These are phyloP conservation scores for Glaucidium brasilianum DNA, from an alignment of 2,113 vertebrate species.

Conservation along the genomic window DNA sequence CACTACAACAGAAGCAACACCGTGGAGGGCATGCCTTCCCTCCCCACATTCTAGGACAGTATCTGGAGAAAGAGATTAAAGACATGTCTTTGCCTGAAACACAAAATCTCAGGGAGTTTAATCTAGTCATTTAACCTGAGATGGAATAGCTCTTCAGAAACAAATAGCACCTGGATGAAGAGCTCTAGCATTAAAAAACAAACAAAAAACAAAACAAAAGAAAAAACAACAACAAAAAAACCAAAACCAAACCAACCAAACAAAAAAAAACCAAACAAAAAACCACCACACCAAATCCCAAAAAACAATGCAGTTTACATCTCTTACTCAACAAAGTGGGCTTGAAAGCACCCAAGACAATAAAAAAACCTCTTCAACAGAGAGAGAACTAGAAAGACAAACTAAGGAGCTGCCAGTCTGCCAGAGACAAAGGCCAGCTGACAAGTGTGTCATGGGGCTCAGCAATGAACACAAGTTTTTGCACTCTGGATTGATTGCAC, in stretches of 20 bases:
- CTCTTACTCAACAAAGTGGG: neutral
- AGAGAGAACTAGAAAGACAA: neutral
- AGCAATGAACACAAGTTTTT: neutral
- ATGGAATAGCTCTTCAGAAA: neutral
- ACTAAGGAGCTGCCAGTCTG: neutral
- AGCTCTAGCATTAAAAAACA: neutral
- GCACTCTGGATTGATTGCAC: neutral
- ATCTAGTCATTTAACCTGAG: neutral
- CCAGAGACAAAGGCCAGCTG: neutral
- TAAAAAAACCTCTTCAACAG: neutral
- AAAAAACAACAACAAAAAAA: too few species aligned
- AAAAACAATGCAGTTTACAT: neutral
- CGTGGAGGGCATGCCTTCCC: rapidly evolving
- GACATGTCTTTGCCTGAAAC: neutral
- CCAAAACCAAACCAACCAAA: too few species aligned
- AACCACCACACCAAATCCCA: too few species aligned
- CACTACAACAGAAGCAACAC: neutral
- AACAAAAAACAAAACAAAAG: too few species aligned
- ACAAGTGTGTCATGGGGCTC: neutral
- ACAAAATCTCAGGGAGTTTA: neutral
- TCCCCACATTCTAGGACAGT: rapidly evolving
- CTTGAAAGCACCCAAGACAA: neutral
- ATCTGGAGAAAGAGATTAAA: neutral
- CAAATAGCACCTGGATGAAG: neutral
- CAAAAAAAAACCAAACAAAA: too few species aligned